Conservation (phyloP, 2,797 vertebrate species). For the Myotis findleyi region DNA sequence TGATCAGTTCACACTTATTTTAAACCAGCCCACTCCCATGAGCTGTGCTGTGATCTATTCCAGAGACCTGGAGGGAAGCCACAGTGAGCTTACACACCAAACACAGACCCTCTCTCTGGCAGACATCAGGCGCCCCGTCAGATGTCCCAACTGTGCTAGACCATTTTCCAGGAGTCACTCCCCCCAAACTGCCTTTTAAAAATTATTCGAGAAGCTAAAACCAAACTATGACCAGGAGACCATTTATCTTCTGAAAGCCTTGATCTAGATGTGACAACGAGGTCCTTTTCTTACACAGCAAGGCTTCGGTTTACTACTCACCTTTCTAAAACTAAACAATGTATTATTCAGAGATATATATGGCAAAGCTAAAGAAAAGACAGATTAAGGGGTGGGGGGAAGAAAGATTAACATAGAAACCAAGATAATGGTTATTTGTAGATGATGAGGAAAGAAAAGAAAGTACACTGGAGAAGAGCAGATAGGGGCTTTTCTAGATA, state of each 20-base stretch:
- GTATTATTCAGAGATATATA: background rate
- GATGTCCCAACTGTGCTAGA: background rate
- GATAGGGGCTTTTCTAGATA: background rate
- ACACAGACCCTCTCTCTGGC: background rate
- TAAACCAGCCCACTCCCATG: background rate
- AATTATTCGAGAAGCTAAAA: background rate
- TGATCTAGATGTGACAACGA: background rate
- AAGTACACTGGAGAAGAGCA: background rate
- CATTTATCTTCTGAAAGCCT: background rate
- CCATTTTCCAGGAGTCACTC: background rate
- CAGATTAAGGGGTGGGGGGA: background rate
- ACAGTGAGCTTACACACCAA: background rate
- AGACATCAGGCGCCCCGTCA: background rate
- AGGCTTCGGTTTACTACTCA: background rate
- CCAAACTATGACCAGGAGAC: background rate
- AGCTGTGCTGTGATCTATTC: background rate
- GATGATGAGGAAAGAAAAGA: background rate
- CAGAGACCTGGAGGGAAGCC: background rate
- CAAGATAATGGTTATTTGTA: background rate
- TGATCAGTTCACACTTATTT: background rate
- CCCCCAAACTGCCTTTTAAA: background rate
- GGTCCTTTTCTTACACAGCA: background rate
- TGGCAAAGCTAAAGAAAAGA: background rate
- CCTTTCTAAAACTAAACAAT: background rate
- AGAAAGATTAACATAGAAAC: background rate